Evolutionary conservation across 2,888 invertebrate species (phyloP).

Genomic region (Anaspis maculata): DNA sequence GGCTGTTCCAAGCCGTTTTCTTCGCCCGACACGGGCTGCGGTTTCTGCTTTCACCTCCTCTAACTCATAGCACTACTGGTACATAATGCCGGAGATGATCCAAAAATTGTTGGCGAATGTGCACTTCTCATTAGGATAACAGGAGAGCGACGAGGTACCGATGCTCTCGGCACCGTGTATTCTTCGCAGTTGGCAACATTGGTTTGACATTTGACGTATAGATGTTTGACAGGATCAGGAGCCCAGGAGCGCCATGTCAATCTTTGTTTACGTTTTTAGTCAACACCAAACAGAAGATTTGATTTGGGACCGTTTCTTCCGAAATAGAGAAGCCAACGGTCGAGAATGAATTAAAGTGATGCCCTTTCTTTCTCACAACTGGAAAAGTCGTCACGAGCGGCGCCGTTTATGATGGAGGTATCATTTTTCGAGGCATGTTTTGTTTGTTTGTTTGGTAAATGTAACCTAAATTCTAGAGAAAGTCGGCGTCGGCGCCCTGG

Average conservation of each 20-base stretch:
- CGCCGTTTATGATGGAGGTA: conserved; percentile 1
- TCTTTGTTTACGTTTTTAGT: neutral
- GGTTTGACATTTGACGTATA: too few relatives aligned
- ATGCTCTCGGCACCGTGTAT: too few relatives aligned
- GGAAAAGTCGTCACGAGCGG: conserved; percentile 7
- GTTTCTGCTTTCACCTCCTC: too few relatives aligned
- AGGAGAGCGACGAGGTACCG: too few relatives aligned
- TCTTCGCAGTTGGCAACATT: too few relatives aligned
- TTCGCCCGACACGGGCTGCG: too few relatives aligned
- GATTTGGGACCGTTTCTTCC: neutral
- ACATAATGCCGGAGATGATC: too few relatives aligned
- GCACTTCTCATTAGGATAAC: too few relatives aligned
- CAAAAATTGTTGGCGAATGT: too few relatives aligned
- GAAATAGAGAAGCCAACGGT: neutral
- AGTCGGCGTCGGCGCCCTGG: conserved; percentile 55
- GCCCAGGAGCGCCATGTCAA: neutral
- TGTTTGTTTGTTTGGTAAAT: conserved; percentile 40
- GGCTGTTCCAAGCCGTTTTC: too few relatives aligned
- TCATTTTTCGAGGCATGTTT: conserved; percentile 8
- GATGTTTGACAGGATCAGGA: too few relatives aligned
- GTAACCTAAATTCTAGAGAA: conserved; percentile 34
- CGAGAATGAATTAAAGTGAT: conserved; percentile 24
- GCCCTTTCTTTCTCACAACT: conserved; percentile 54
- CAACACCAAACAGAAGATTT: neutral
- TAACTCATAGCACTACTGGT: too few relatives aligned